A percentile compares a stretch with the other conserved stretches of the same genome.
Conservation (phyloP, 2,888 invertebrate species). For the Drosophila nigricruria region DNA sequence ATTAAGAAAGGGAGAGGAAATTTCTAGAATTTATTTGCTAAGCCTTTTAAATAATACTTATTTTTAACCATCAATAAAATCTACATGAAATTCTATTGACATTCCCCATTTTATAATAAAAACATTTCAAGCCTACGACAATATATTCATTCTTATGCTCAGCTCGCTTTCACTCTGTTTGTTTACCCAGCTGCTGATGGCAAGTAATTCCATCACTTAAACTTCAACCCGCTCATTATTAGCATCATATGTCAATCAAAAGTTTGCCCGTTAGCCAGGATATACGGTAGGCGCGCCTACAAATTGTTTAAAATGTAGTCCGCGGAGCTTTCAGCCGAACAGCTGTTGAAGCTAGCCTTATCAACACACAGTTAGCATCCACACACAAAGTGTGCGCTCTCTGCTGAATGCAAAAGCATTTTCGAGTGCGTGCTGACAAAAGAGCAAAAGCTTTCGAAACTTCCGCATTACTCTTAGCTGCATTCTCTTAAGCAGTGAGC, state of each 20-base stretch:
- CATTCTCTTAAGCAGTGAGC: constrained; percentile 48
- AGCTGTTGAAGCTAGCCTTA: constrained; percentile 42
- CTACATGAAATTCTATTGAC: too few species aligned
- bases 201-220: constrained; percentile 15
- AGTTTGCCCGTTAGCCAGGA: constrained; percentile 18
- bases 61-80: too few species aligned
- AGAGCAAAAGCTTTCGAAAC: constrained; percentile 4
- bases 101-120: too few species aligned
- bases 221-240: constrained; percentile 30
- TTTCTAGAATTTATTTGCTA: not conserved
- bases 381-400: constrained; percentile 34
- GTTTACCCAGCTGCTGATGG: not conserved
- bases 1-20: too few species aligned
- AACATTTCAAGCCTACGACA: constrained; percentile 16
- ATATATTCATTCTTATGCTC: not conserved
- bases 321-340: constrained; percentile 41
- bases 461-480: constrained; percentile 29
- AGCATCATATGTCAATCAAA: constrained; percentile 35
- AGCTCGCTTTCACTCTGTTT: not conserved
- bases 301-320: constrained; percentile 42
- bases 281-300: constrained; percentile 28
- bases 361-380: constrained; percentile 30
- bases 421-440: not conserved
- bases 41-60: not conserved
- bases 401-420: constrained; percentile 48